Conservation (phyloP, 2,113 vertebrate species). For the Dasyurus viverrinus region DNA sequence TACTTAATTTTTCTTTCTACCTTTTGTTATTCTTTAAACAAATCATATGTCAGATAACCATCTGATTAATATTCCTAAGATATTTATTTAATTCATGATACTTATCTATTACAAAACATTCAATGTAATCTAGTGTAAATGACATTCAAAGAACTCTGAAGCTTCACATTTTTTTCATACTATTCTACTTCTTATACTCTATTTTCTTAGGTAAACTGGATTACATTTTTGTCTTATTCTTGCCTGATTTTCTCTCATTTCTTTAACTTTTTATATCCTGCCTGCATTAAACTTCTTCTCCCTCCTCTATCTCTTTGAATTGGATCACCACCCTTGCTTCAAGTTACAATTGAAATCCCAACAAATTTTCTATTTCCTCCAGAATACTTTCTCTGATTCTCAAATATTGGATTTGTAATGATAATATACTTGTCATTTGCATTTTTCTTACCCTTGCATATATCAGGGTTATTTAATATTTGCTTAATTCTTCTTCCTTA, state of each 20-base stretch:
- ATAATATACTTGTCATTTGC: not conserved
- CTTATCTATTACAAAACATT: not conserved
- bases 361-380: not conserved
- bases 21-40: not conserved
- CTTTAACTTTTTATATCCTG: not conserved
- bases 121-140: not conserved
- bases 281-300: not conserved
- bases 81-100: not conserved
- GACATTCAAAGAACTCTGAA: not conserved
- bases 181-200: not conserved
- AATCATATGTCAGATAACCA: not conserved
- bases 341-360: not conserved
- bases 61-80: not conserved
- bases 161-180: not conserved
- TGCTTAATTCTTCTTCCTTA: not conserved
- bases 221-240: not conserved
- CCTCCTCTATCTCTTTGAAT: not conserved
- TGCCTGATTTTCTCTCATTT: not conserved
- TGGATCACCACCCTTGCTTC: not conserved
- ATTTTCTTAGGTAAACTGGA: not conserved
- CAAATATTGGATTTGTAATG: not conserved
- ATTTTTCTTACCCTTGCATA: not conserved
- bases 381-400: not conserved
- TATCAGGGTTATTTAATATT: not conserved
- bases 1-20: not conserved